Conservation (phyloP, 30 jellyfish, hydroid and myxozoan genomes). For the Aurelia sp. region DNA sequence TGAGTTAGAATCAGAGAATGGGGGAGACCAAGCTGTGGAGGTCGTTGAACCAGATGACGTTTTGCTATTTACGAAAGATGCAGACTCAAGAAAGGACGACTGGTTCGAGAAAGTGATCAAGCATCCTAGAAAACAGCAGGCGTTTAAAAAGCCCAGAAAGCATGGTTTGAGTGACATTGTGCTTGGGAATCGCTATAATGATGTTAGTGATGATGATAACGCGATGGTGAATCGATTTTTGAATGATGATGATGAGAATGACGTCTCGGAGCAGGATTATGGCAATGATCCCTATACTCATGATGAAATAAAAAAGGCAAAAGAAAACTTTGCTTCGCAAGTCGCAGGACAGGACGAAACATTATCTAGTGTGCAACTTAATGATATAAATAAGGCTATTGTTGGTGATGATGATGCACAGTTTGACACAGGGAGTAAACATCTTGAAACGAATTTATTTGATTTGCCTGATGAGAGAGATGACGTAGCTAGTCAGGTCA, state of each 20-base stretch:
- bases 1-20: conserved; percentile 9
- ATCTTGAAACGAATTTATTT: conserved; percentile 16
- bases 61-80: conserved; percentile 44
- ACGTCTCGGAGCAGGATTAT: not conserved
- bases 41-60: conserved; percentile 70
- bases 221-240: not conserved
- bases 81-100: conserved; percentile 67
- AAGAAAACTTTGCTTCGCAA: conserved; percentile 32
- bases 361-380: conserved; percentile 37
- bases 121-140: not conserved
- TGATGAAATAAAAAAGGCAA: conserved; percentile 37
- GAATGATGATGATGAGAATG: conserved; percentile 12
- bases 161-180: not conserved
- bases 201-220: conserved; percentile 25
- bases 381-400: conserved; percentile 35
- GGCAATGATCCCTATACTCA: not conserved
- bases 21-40: conserved; percentile 62
- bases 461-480: conserved; percentile 67
- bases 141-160: not conserved
- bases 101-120: conserved; percentile 72
- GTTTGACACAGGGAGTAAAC: conserved; percentile 28
- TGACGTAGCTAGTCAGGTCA: conserved; percentile 35
- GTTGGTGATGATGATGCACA: conserved; percentile 34
- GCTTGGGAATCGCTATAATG: not conserved
- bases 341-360: conserved; percentile 45